Conservation (phyloP, 2,888 invertebrate genomes). For the Spodoptera exigua region DNA sequence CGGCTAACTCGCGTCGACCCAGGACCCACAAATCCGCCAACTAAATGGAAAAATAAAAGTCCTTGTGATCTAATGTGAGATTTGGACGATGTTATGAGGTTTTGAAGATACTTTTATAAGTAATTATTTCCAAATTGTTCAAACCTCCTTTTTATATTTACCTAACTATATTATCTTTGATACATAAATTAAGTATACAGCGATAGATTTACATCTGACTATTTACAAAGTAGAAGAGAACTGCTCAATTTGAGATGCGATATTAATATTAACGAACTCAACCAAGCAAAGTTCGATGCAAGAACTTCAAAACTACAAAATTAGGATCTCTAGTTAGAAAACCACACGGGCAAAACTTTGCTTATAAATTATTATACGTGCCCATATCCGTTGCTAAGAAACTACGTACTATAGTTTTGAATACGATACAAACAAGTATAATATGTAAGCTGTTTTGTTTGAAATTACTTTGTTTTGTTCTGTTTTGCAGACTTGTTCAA, state of each 20-base stretch:
- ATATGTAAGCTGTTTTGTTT: constrained; percentile 40
- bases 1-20: constrained; percentile 72
- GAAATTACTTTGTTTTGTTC: constrained; percentile 43
- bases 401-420: constrained; percentile 50
- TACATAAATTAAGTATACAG: too few species aligned
- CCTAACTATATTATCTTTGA: too few species aligned
- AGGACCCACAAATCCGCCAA: constrained; percentile 74
- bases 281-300: constrained; percentile 36
- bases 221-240: neutral
- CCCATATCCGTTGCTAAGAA: constrained; percentile 58
- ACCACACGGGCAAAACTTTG: constrained; percentile 62
- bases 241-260: neutral
- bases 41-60: constrained; percentile 70
- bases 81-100: constrained; percentile 32
- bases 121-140: too few species aligned
- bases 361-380: constrained; percentile 63
- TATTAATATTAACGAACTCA: constrained; percentile 27
- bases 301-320: constrained; percentile 52
- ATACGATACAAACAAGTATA: constrained; percentile 32
- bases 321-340: constrained; percentile 61
- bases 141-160: too few species aligned
- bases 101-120: constrained; percentile 15
- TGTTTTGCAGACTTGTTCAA: constrained; percentile 24
- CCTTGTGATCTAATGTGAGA: constrained; percentile 61
- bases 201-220: too few species aligned